Percentiles rank a stretch among this genome's conserved stretches.
Conservation (phyloP, 2,888 invertebrate genomes). For the Ochropleura leucogaster region DNA sequence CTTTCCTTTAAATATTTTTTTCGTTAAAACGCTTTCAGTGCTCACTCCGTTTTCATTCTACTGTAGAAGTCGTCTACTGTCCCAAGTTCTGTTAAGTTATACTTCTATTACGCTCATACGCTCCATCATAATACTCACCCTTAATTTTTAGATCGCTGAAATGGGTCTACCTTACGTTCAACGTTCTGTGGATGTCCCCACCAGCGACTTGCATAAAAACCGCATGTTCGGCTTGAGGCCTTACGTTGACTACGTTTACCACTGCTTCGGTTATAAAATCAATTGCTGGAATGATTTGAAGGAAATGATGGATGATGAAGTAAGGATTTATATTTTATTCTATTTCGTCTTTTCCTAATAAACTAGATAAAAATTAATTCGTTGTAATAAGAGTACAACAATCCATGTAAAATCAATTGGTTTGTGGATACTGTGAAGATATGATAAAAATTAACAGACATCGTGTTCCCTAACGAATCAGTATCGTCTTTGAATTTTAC, state of each 20-base stretch:
- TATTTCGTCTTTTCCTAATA: not conserved
- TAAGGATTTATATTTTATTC: not conserved
- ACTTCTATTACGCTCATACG: no score
- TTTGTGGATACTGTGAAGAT: not conserved
- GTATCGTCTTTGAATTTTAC: not conserved
- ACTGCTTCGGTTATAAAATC: conserved; percentile 23
- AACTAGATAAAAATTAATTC: not conserved
- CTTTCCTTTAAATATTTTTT: no score
- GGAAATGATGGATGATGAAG: not conserved
- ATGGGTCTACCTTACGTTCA: conserved; percentile 23
- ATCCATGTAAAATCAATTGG: not conserved
- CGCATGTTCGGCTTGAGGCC: conserved; percentile 26
- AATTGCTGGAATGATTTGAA: conserved; percentile 22
- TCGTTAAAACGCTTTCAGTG: not conserved
- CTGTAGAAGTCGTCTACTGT: not conserved
- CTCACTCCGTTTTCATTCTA: not conserved
- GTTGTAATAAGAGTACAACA: not conserved
- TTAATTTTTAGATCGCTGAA: conserved; percentile 16
- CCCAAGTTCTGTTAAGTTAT: not conserved
- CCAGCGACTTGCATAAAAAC: conserved; percentile 39
- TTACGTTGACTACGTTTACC: conserved; percentile 19
- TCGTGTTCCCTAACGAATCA: not conserved
- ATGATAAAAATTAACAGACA: not conserved
- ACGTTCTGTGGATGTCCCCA: conserved; percentile 7
- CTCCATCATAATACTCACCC: not conserved